These are phyloP conservation scores for Tapirus terrestris DNA, from an alignment of 2,113 vertebrate genomes.

Conservation along the genomic window DNA sequence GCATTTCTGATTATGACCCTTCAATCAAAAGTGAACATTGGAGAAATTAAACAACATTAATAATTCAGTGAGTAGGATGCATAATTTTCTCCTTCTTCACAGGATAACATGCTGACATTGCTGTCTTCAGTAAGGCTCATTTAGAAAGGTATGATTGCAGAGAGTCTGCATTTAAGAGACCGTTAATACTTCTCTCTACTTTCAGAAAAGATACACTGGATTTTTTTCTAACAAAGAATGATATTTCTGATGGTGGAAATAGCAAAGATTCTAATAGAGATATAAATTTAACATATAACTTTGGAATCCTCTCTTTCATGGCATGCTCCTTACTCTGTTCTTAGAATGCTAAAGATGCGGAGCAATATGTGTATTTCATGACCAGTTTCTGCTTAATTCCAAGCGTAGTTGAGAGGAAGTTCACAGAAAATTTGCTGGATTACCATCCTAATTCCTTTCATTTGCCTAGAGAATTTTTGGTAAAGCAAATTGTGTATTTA, in stretches of 20 bases:
- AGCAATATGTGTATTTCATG: background rate
- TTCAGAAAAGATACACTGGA: background rate
- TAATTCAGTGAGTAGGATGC: slow-evolving; percentile 55
- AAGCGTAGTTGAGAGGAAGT: background rate
- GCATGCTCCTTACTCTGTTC: background rate
- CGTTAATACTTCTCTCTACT: background rate
- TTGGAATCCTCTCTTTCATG: background rate
- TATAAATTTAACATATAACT: background rate
- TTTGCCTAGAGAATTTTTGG: background rate
- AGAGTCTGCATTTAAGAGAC: background rate
- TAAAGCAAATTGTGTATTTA: background rate
- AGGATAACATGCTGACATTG: slow-evolving; percentile 31
- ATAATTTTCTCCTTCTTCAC: slow-evolving; percentile 55
- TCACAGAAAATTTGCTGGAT: slow-evolving; percentile 10
- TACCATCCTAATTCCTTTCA: background rate
- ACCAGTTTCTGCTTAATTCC: background rate
- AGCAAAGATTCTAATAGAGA: background rate
- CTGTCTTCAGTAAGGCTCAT: slow-evolving; percentile 21
- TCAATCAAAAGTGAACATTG: slow-evolving; percentile 47
- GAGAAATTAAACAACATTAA: slow-evolving; percentile 67
- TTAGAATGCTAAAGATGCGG: background rate
- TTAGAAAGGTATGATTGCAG: slow-evolving; percentile 50
- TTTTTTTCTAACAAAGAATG: background rate
- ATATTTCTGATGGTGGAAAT: slow-evolving; percentile 5
- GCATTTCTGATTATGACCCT: slow-evolving; percentile 55